phyloP scores from a whole-genome alignment of 2,113 vertebrate genomes.

The Pavo muticus region DNA sequence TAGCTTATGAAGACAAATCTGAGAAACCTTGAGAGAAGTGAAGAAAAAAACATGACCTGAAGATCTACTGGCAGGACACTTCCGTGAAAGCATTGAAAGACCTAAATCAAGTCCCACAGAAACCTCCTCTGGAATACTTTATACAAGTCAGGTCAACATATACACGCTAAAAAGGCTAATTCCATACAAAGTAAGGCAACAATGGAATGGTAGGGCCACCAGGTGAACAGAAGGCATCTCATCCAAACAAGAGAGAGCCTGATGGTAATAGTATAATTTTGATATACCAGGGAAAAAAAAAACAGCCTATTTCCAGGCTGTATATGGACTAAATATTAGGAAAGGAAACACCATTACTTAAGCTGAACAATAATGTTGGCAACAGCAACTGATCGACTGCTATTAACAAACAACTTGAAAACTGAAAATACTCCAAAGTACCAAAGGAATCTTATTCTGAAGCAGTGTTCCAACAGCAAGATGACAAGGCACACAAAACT shows the following conservation, averaged over 20 bases:
- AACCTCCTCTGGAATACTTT: background rate
- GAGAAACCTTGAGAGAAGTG: background rate
- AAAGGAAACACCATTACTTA: background rate
- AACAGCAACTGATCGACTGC: background rate
- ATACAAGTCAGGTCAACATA: background rate
- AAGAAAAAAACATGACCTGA: background rate
- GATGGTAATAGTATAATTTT: too few relatives aligned
- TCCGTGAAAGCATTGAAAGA: background rate
- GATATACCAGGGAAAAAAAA: too few relatives aligned
- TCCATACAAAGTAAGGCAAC: background rate
- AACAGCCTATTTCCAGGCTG: background rate
- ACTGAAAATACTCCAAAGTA: background rate
- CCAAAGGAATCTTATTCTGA: background rate
- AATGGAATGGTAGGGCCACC: background rate
- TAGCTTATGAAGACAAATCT: background rate
- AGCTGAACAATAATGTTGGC: background rate
- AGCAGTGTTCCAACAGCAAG: background rate
- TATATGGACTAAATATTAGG: background rate
- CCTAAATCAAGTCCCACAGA: background rate
- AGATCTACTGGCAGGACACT: background rate
- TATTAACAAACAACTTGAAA: background rate
- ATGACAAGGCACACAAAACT: background rate
- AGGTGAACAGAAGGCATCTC: background rate
- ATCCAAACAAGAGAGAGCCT: background rate
- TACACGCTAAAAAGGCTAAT: background rate